Evolutionary conservation across 2,113 vertebrate genomes (phyloP), one percentile per base, ranked within the genome.

Genomic region (Garra rufa): DNA sequence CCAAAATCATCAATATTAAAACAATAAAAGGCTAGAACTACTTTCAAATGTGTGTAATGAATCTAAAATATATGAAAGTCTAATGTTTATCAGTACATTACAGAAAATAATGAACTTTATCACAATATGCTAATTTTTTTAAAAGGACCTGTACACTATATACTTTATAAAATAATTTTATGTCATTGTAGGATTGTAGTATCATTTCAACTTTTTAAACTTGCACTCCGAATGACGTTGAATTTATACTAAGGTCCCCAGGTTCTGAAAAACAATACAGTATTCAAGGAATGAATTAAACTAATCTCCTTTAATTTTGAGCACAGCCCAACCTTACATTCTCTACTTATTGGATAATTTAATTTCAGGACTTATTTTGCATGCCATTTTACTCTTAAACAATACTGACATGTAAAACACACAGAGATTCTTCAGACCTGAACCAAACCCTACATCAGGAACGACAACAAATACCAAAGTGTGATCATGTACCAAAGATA

Each of bases 391-490:
- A 38, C 65, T 21, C 24, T 21, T 52, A 14, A n/a, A 76, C 28
- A n/a, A 77, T 38, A 24, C 28, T 41, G 73, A 28, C n/a, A 19
- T n/a, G 7, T 38, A 48, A 57, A 55, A 19, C 3, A 78, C 9
- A 77, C 38, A 19, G n/a, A 61, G 21, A 41, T 17, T 0, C 13
- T 43, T 43, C 34, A 44, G 76, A 41, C 13, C 17, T n/a, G 17
- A 43, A 10, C 52, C 76, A 24, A 34, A 46, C 76, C 41, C 38
- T 41, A 17, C 15, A 21, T 44, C 55, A 43, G 57, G 30, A 38
- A 38, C 55, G 4, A 43, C 30, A 17, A 63, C 76, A n/a, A 69
- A 84, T 57, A 78, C 83, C 75, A 52, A 21, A 9, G 14, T 11
- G 5, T 43, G n/a, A 26, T 21, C 48, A 13, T 59, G 44, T 24